Evolutionary conservation across 2,797 vertebrate genomes (phyloP), one percentile per base, ranked within the genome.

Genomic region (Lepilemur ruficaudatus): DNA sequence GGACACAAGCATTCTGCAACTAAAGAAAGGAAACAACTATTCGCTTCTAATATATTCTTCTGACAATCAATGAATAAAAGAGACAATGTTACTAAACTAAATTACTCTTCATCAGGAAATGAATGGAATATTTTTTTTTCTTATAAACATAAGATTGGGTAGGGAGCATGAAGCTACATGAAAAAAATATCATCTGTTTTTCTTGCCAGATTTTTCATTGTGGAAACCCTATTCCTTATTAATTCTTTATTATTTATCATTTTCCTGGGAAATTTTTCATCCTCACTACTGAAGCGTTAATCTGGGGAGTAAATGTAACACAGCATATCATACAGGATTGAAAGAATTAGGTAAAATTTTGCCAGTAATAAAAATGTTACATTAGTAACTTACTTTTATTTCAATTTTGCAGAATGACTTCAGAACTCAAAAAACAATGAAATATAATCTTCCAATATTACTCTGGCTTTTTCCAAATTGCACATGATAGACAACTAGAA

Each of bases 31-130:
- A 96, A 98, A 98, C 96, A 98, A 92, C 90, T 98, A 98, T 98
- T 98, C 98, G 85, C 97, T 76, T 98, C 97, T 97, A 98, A 98
- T 98, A 97, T 98, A 98, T 98, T 98, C 96, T 97, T 97, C 96
- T 98, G 98, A 97, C 91, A 97, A 98, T 98, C 96, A 97, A 98
- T 98, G 96, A 98, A 98, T 98, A 98, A 98, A 98, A 98, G 94
- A 97, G 97, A 98, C 98, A 98, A 98, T 98, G 97, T 98, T 98
- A 98, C 98, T 98, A 98, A 97, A 98, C 96, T 98, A 98, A 98
- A 98, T 98, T 98, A 98, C 97, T 98, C 97, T 98, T 98, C 97
- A 98, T 98, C 97, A 98, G 98, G 97, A 98, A 98, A 99, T 98
- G 96, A 98, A 98, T 98, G 96, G 97, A 98, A 98, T 98, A 98